Evolutionary conservation across 2,888 invertebrate genomes (phyloP).

Genomic region (Podotricha telesiphe): DNA sequence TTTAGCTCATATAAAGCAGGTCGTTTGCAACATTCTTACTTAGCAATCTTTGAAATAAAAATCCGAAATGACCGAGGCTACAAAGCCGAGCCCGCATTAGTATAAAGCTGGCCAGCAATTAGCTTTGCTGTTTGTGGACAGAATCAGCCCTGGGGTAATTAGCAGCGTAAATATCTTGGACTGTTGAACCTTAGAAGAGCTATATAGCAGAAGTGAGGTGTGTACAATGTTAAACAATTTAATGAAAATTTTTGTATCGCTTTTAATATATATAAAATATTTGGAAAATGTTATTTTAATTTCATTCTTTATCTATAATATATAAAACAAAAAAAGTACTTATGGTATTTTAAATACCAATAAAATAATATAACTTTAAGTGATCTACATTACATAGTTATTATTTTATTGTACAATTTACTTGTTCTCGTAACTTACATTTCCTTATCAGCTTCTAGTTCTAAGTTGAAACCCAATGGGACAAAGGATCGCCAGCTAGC

Average conservation of each 20-base stretch:
- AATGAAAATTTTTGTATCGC: no score
- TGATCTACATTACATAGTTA: background rate
- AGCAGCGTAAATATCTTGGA: constrained; percentile 44
- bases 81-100: constrained; percentile 40
- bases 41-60: constrained; percentile 33
- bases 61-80: constrained; percentile 33
- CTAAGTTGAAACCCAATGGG: constrained; percentile 33
- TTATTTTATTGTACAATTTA: background rate
- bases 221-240: background rate
- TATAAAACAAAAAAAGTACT: background rate
- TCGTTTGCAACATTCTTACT: constrained; percentile 31
- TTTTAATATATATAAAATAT: no score
- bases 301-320: background rate
- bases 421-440: background rate
- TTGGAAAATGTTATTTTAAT: background rate
- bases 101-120: constrained; percentile 45
- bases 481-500: constrained; percentile 35
- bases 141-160: constrained; percentile 45
- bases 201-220: constrained; percentile 1
- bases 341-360: background rate
- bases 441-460: constrained; percentile 20
- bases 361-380: background rate
- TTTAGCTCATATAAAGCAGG: constrained; percentile 24
- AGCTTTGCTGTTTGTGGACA: constrained; percentile 46
- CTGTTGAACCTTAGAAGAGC: constrained; percentile 28